These are phyloP conservation scores for Capreolus pygargus DNA, from an alignment of 2,113 vertebrate genomes.

Conservation along the genomic window DNA sequence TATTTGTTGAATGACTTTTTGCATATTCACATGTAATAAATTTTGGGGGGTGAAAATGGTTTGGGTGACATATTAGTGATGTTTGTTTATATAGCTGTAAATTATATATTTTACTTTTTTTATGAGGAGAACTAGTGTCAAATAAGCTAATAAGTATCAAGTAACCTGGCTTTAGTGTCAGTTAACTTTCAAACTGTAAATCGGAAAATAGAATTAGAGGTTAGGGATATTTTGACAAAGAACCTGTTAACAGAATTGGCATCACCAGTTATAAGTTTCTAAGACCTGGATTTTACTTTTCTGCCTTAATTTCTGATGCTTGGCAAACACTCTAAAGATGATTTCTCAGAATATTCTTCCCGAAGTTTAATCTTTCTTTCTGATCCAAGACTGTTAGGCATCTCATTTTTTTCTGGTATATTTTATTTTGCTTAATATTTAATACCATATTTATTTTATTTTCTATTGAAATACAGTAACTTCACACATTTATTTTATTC, in stretches of 20 bases:
- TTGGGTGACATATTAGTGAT: background rate
- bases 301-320: background rate
- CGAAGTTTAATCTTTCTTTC: background rate
- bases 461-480: background rate
- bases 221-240: constrained; percentile 19
- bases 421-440: background rate
- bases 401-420: background rate
- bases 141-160: background rate
- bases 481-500: background rate
- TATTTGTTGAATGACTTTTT: constrained; percentile 26
- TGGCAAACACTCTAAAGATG: background rate
- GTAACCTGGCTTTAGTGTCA: background rate
- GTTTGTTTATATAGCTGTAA: background rate
- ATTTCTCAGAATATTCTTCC: background rate
- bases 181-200: background rate
- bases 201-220: constrained; percentile 23
- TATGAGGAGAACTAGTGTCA: background rate
- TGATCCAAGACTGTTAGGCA: background rate
- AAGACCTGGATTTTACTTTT: background rate
- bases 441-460: constrained; percentile 1
- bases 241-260: background rate
- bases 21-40: background rate
- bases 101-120: background rate
- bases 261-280: background rate
- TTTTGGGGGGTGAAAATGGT: background rate